Percentiles rank a stretch among this genome's conserved stretches.
These are phyloP conservation scores for Cheilosia urbana DNA, from an alignment of 2,888 invertebrate genomes.

Conservation along the genomic window DNA sequence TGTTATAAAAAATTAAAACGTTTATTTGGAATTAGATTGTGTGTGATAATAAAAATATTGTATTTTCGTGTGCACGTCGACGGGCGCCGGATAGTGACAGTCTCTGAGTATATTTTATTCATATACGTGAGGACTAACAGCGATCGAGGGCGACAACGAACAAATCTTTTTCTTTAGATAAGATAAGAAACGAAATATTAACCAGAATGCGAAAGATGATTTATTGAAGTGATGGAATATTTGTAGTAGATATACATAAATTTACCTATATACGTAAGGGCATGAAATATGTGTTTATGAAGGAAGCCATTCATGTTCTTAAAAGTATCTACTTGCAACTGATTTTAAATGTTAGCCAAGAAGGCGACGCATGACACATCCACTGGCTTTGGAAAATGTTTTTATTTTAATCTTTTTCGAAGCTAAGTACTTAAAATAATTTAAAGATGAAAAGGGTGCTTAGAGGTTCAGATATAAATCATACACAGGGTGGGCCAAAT, in stretches of 20 bases:
- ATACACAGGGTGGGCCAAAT: neutral
- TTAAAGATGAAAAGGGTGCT: neutral
- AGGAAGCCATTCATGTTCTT: neutral
- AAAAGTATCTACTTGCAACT: neutral
- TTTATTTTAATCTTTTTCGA: too few relatives aligned
- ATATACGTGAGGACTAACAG: conserved; percentile 58
- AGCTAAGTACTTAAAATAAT: neutral
- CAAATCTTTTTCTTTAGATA: conserved; percentile 52
- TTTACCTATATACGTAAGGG: neutral
- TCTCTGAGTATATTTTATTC: conserved; percentile 29
- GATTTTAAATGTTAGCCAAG: neutral
- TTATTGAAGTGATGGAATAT: neutral
- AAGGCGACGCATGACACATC: neutral
- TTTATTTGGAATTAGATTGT: conserved; percentile 17
- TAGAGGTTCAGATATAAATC: too few relatives aligned
- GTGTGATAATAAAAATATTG: conserved; percentile 33
- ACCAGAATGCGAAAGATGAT: conserved; percentile 15
- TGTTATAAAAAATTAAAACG: neutral
- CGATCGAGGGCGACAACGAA: conserved; percentile 13
- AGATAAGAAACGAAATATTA: conserved; percentile 43
- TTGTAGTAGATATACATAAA: neutral
- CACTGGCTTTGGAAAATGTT: neutral
- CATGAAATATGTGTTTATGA: too few relatives aligned
- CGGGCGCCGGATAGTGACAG: conserved; percentile 7
- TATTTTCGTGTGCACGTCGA: conserved; percentile 36